Base-by-base conservation (phyloP, 2,113 vertebrate genomes). In the Chionomys nivalis region DNA sequence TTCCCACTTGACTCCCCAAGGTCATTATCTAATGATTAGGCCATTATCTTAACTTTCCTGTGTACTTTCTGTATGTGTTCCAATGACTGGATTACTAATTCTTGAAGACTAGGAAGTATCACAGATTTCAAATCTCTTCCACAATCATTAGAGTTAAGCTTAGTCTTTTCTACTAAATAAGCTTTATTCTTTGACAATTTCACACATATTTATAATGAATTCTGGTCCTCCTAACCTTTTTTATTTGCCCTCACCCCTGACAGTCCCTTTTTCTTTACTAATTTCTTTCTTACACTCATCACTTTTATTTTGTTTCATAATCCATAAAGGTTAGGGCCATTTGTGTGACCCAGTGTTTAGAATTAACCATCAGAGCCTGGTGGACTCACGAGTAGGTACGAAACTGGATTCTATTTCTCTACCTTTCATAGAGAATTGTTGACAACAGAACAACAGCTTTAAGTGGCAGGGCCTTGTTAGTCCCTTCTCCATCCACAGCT, bases 1-100 rank as follows among this genome's bases (percentile, higher is more conserved):
- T 89, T 63, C 9, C 61, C 44, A 78, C 73, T 58, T 44, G 49
- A 39, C n/a, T 79, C 9, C 1, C 8, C 10, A 55, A 65, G 61
- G 36, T 79, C 58, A 92, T 79, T 94, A 90, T 52, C 33, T 82
- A 93, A 90, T 42, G 52, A 81, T 17, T 61, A 36, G 66, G 42
- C 16, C 10, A 79, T n/a, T 79, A 88, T n/a, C 23, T 79, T 63
- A 79, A 52, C 85, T 94, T n/a, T 92, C 87, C 36, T 28, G 89
- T 75, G 76, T 88, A 49, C 3, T 9, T 85, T 16, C 13, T 39
- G 4, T 36, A 68, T 72, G 5, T 47, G 9, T 68, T 78, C 87
- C 36, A 89, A 58, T 78, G 17, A 49, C 33, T 87, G 76, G 66
- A 89, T 47, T 73, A 76, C 36, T 82, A 81, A 87, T 8, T 68